Percentiles rank a stretch among this genome's conserved stretches.
Evolutionary conservation across 2,888 invertebrate species (phyloP).

Genomic region (Craniophora ligustri): DNA sequence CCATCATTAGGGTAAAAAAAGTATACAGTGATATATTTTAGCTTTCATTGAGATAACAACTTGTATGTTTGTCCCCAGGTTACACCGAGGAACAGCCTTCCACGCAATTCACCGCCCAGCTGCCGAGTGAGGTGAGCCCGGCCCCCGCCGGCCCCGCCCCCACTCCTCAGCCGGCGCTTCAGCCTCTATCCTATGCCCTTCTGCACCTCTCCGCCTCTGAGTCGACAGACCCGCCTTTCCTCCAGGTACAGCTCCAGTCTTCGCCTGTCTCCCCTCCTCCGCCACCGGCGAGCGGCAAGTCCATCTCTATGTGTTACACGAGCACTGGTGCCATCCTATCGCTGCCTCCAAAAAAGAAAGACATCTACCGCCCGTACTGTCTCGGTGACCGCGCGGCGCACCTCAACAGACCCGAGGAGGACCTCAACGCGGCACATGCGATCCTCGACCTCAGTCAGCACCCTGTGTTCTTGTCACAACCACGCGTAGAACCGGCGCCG

Average conservation of each 20-base stretch:
- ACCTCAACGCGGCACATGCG: slow-evolving; percentile 95
- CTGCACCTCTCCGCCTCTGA: slow-evolving; percentile 83
- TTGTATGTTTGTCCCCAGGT: slow-evolving; percentile 82
- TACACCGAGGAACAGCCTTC: slow-evolving; percentile 94
- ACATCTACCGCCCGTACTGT: slow-evolving; percentile 96
- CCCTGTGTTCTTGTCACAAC: slow-evolving; percentile 90
- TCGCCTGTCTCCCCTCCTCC: slow-evolving; percentile 85
- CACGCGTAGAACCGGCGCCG: slow-evolving; percentile 58
- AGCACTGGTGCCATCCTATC: slow-evolving; percentile 95
- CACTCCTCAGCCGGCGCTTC: slow-evolving; percentile 76
- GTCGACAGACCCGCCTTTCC: slow-evolving; percentile 77
- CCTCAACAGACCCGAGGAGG: slow-evolving; percentile 92
- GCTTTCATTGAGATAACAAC: not conserved
- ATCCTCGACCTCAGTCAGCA: slow-evolving; percentile 96
- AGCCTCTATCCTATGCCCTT: slow-evolving; percentile 85
- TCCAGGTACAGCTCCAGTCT: slow-evolving; percentile 84
- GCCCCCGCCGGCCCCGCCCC: slow-evolving; percentile 77
- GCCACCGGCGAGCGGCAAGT: slow-evolving; percentile 90
- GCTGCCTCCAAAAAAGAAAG: slow-evolving; percentile 96
- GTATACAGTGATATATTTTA: no score
- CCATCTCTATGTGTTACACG: slow-evolving; percentile 94
- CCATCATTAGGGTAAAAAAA: no score
- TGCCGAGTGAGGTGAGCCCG: slow-evolving; percentile 92
- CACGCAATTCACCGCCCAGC: slow-evolving; percentile 93
- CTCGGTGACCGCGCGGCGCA: slow-evolving; percentile 90